phyloP scores from a whole-genome alignment of 2,797 vertebrate genomes.

The Holocentrus rufus region DNA sequence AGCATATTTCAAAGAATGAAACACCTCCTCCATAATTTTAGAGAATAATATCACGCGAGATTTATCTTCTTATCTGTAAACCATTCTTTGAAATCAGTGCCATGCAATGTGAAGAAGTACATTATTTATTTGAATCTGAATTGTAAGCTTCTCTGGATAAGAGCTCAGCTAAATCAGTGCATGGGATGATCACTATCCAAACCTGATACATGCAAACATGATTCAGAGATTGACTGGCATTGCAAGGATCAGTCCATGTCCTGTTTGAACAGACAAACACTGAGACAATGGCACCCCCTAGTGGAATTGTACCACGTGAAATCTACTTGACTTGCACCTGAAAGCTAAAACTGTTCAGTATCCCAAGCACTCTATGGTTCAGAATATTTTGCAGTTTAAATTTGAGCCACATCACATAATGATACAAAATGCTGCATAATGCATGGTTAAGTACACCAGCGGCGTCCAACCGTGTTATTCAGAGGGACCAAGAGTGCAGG shows the following conservation, averaged over 20 bases:
- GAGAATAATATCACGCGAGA: not conserved
- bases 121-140: not conserved
- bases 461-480: no score
- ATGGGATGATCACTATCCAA: not conserved
- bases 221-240: not conserved
- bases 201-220: not conserved
- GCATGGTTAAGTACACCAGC: no score
- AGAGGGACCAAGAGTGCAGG: no score
- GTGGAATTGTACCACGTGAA: constrained; percentile 48
- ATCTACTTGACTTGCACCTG: not conserved
- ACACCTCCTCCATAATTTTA: not conserved
- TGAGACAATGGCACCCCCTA: constrained; percentile 66
- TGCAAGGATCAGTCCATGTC: not conserved
- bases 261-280: constrained; percentile 4
- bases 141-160: not conserved
- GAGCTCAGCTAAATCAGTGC: not conserved
- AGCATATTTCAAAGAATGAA: no score
- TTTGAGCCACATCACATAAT: no score
- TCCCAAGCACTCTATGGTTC: not conserved
- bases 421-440: no score
- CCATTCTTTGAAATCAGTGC: not conserved
- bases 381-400: not conserved
- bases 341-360: not conserved
- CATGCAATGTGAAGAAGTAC: not conserved
- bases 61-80: not conserved